Evolutionary conservation across 1,140 invertebrate genomes (phyloP).

Genomic region (Saxidomus purpurata): DNA sequence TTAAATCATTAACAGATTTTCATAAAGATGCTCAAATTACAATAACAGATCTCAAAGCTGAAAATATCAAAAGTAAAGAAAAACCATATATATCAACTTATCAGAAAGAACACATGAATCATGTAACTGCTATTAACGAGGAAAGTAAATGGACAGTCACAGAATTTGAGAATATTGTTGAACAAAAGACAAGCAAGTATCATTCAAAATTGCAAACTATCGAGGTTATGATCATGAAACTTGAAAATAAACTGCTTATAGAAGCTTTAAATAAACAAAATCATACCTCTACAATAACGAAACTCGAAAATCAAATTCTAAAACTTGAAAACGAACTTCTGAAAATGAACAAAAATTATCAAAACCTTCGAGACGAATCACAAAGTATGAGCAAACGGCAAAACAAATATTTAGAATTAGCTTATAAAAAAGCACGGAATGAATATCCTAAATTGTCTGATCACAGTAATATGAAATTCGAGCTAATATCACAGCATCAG

Average conservation of each 20-base stretch:
- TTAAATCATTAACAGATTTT: no score
- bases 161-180: slow-evolving; percentile 68
- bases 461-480: slow-evolving; percentile 55
- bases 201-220: slow-evolving; percentile 76
- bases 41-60: not conserved
- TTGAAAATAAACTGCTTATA: slow-evolving; percentile 81
- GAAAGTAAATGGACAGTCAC: not conserved
- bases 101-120: not conserved
- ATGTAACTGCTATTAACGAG: not conserved
- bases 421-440: slow-evolving; percentile 60
- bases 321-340: slow-evolving; percentile 82
- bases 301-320: slow-evolving; percentile 82
- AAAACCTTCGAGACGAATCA: slow-evolving; percentile 72
- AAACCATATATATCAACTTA: not conserved
- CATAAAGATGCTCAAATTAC: no score
- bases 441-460: slow-evolving; percentile 24
- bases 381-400: slow-evolving; percentile 74
- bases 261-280: slow-evolving; percentile 79
- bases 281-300: slow-evolving; percentile 75
- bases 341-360: slow-evolving; percentile 80
- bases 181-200: slow-evolving; percentile 73
- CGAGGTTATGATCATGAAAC: slow-evolving; percentile 79
- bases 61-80: not conserved
- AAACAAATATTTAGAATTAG: slow-evolving; percentile 77
- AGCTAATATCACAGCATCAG: slow-evolving; percentile 76